A percentile compares a stretch with the other conserved stretches of the same genome.
Evolutionary conservation across 53 echinoderm and acorn worm genomes (phyloP).

Genomic region (Echinometra lucunter): DNA sequence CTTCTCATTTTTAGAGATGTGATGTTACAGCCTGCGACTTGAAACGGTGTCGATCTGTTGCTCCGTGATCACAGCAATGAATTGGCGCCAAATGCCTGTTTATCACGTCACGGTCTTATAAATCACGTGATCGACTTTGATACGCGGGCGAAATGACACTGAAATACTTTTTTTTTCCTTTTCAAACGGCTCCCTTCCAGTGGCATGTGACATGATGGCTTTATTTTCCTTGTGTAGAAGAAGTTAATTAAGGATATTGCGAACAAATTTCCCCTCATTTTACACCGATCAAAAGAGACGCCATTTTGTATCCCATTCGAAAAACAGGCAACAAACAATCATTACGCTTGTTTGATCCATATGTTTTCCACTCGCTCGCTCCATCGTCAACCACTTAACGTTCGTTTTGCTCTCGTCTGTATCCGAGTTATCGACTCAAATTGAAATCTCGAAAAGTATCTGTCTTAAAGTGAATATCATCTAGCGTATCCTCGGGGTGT

Average conservation of each 20-base stretch:
- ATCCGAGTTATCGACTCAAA: slow-evolving; percentile 48
- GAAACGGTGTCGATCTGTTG: background rate
- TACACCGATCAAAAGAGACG: background rate
- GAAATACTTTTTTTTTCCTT: background rate
- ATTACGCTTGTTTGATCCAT: background rate
- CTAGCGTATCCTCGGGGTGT: background rate
- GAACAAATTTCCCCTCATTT: background rate
- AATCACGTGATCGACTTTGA: background rate
- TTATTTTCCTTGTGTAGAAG: background rate
- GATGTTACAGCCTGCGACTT: too few species aligned
- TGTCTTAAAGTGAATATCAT: slow-evolving; percentile 5
- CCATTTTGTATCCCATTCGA: background rate
- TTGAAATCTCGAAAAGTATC: slow-evolving; percentile 38
- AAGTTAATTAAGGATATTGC: slow-evolving; percentile 43
- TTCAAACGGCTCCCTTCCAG: background rate
- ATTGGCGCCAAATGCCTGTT: background rate
- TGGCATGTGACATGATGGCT: background rate
- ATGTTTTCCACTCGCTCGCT: slow-evolving; percentile 11
- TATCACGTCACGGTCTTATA: background rate
- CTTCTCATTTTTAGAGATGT: too few species aligned
- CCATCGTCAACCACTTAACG: background rate
- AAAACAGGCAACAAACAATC: background rate
- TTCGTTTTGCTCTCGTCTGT: background rate
- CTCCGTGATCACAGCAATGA: background rate
- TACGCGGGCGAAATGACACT: background rate